Evolutionary conservation across 1,140 invertebrate genomes (phyloP).

Genomic region (Rhopalosiphum maidis): DNA sequence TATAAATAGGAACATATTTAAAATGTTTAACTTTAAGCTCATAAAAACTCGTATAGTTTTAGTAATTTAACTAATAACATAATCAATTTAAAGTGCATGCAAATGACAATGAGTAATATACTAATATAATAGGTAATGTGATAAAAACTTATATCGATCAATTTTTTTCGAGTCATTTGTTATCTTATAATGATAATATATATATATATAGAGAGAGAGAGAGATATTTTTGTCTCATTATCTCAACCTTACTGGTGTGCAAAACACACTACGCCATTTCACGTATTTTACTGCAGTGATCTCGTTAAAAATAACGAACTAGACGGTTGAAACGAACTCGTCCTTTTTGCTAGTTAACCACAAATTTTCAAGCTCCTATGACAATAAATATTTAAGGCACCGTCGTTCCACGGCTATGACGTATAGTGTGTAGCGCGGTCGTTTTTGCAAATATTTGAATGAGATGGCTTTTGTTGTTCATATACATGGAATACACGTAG

Average conservation of each 20-base stretch:
- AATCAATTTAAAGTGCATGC: not conserved
- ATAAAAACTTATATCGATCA: not conserved
- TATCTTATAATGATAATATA: not conserved
- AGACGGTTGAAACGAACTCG: not conserved
- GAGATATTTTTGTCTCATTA: not conserved
- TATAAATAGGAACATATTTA: not conserved
- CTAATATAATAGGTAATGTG: no score
- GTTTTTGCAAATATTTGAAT: not conserved
- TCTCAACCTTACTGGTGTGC: not conserved
- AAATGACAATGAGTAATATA: not conserved
- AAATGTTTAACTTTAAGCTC: no score
- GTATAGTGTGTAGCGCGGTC: not conserved
- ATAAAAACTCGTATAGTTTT: not conserved
- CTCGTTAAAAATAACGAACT: slow-evolving; percentile 34
- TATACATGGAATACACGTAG: not conserved
- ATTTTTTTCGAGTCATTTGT: not conserved
- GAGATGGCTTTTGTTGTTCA: not conserved
- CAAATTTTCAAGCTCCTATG: not conserved
- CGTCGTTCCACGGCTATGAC: not conserved
- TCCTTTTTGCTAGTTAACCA: not conserved
- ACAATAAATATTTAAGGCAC: not conserved
- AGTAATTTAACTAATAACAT: no score
- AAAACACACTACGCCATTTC: not conserved
- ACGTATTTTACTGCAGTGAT: not conserved
- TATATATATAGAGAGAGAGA: no score